Evolutionary conservation across 2,113 vertebrate genomes (phyloP).

Genomic region (Rattus norvegicus): GRCr8 NC_086020.1:49719001-49719500

Average conservation of each 20-base stretch:
- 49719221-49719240: not conserved
- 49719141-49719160: not conserved
- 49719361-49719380: not conserved
- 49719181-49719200: not conserved
- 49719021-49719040: conserved; percentile 48
- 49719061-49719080: not conserved
- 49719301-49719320: not conserved
- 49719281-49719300: not conserved
- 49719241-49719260: not conserved
- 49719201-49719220: not conserved
- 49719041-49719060: conserved; percentile 8
- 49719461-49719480: not conserved
- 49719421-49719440: not conserved
- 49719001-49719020: not conserved
- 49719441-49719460: not conserved
- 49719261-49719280: not conserved
- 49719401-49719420: not conserved
- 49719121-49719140: not conserved
- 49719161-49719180: not conserved
- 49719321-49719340: not conserved
- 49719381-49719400: not conserved
- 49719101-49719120: conserved; percentile 1
- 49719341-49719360: not conserved
- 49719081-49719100: conserved; percentile 26
- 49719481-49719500: not conserved